Base-by-base conservation (phyloP, 1,140 invertebrate species). In the Sitodiplosis mosellana region DNA sequence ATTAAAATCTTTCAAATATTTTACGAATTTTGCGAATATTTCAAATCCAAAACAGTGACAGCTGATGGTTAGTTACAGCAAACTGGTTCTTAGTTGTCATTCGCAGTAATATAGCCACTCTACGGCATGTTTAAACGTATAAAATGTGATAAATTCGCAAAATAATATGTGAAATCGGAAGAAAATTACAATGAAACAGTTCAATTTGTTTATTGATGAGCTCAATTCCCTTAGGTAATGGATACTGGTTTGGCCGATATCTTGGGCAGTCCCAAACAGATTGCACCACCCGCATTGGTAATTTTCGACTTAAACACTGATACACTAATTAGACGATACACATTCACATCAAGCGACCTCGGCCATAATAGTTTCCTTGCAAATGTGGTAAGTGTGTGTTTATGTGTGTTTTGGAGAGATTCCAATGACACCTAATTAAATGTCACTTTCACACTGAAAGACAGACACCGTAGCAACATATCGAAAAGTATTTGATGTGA, bases 251-350 rank as follows among this genome's bases (percentile, higher is more conserved):
- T 81, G 21, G 73, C 77, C 49, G 78, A 83, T 60, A 27, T 83
- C 59, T 63, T 78, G 38, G 80, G 70, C 33, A 60, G 59, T 46
- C 63, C 67, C 33, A 72, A 75, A 49, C 71, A 75, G 52, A 58
- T 77, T n/a, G 69, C 76, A 10, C 72, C 69, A 14, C 78, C 78
- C 2, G 70, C 75, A 1, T 69, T 80, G 19, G 66, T 79, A 2
- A 71, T 83, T n/a, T 81, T 81, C 49, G 81, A 85, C 57, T 63
- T 86, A 42, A 80, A 79, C 19, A 83, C 78, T 0, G 75, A 84
- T 54, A 65, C 73, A 55, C 61, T 83, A 20, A 57, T 83, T 45
- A 70, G 73, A 42, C 69, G 73, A 38, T 83, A 79, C 49, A 68
- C 65, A 46, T 71, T 82, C 51, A 80, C 80, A 55, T 66, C 73